Base-by-base conservation (phyloP, 2,888 invertebrate genomes). In the Byasa hedistus region DNA sequence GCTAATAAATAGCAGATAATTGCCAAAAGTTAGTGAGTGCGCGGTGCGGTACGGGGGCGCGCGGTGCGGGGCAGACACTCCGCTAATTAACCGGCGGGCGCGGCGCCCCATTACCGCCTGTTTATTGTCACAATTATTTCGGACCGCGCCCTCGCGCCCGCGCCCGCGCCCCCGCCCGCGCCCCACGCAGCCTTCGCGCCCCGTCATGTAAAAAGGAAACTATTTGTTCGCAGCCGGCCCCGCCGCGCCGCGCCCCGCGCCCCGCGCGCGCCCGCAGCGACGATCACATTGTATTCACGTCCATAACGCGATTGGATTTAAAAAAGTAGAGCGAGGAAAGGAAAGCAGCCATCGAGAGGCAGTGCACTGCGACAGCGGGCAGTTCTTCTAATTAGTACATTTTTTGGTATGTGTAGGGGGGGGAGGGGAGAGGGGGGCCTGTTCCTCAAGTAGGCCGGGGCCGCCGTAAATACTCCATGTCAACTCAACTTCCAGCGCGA, bases 81-180 rank as follows among this genome's bases (percentile, higher is more conserved):
- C 67, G 68, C 75, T 76, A 76, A 76, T 76, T 75, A 76, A 69
- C 70, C 65, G 60, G 69, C 69, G 69, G 76, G 76, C 77, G 86
- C 86, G 86, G 79, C 84, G 76, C 76, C 86, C 88, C 85, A 87
- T 89, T 88, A 87, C 83, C 72, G 79, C 78, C 81, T 86, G 87
- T 89, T 88, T 88, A 88, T 87, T 83, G 87, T 86, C 85, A 86
- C 88, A 87, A 87, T 86, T 85, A 86, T 83, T 82, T 79, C 68
- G 61, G 57, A 67, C 69, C 71, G 67, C 65, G 56, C 65, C 70
- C 55, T 66, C 74, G 70, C 75, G 66, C 61, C 56, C 68, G 70
- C 32, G 48, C 48, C 24, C 44, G 51, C 56, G 24, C 32, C 44
- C 27, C 36, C 58, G 55, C 59, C 23, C 22, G 21, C 75, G 66